Conservation (phyloP, 2,888 invertebrate genomes). For the Petrolisthes manimaculis region DNA sequence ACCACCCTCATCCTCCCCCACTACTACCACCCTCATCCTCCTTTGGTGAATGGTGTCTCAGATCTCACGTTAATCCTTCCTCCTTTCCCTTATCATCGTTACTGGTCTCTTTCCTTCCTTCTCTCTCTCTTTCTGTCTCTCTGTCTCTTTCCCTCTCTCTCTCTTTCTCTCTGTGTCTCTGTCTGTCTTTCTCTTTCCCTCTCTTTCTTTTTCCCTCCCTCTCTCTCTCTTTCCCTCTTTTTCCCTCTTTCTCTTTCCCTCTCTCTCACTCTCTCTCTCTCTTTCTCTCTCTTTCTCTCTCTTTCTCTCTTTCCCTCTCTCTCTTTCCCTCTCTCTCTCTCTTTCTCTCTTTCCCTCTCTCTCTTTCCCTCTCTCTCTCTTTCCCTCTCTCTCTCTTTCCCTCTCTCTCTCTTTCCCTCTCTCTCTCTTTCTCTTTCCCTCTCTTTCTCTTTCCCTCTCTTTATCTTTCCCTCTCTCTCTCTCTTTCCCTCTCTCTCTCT, state of each 20-base stretch:
- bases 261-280: background rate
- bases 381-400: background rate
- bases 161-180: constrained; percentile 7
- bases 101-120: background rate
- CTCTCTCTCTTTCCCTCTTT: background rate
- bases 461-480: background rate
- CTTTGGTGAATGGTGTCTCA: too few relatives aligned
- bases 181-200: background rate
- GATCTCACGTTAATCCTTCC: background rate
- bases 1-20: background rate
- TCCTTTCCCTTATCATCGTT: background rate
- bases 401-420: background rate
- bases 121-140: background rate
- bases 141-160: background rate
- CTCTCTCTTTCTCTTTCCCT: background rate
- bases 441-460: background rate
- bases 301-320: constrained; percentile 12
- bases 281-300: background rate
- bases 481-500: background rate
- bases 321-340: constrained; percentile 22
- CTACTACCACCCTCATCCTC: background rate
- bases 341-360: constrained; percentile 25
- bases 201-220: background rate
- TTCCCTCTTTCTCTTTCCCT: background rate
- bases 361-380: background rate